A percentile compares a stretch with the other conserved stretches of the same genome.
Conservation (phyloP, 2,113 vertebrate species). For the Melanerpes aurifrons region DNA sequence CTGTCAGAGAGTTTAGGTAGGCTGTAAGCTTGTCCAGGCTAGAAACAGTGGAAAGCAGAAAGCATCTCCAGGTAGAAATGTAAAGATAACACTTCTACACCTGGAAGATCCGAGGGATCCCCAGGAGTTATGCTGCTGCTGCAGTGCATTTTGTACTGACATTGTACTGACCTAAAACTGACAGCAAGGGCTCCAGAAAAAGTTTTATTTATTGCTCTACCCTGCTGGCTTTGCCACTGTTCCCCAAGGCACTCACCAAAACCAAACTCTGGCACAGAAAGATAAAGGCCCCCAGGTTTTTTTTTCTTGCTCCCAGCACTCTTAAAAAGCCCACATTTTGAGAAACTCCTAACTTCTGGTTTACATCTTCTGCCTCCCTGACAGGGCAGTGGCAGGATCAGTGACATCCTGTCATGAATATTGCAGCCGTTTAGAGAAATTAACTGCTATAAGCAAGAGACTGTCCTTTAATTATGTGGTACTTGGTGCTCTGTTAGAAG, state of each 20-base stretch:
- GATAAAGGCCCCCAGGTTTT: background rate
- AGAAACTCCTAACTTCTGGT: background rate
- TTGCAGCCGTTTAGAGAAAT: background rate
- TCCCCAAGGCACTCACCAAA: background rate
- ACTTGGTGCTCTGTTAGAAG: background rate
- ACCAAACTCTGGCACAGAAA: background rate
- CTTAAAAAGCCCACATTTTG: background rate
- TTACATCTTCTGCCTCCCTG: background rate
- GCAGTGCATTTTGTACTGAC: rapidly evolving
- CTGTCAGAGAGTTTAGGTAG: background rate
- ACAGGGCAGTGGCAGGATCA: background rate
- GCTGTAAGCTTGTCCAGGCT: background rate
- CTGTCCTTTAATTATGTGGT: background rate
- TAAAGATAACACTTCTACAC: background rate
- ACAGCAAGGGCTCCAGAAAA: background rate
- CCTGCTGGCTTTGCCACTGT: background rate
- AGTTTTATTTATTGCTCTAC: background rate
- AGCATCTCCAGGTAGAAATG: background rate
- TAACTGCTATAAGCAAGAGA: background rate
- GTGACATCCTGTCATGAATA: background rate
- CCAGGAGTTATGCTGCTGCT: background rate
- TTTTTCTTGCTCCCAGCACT: background rate
- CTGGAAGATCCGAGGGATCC: background rate
- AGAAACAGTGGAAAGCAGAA: background rate
- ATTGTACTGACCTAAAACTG: background rate